Evolutionary conservation across 2,888 invertebrate genomes (phyloP).

Genomic region (Drosophila meridionalis): DNA sequence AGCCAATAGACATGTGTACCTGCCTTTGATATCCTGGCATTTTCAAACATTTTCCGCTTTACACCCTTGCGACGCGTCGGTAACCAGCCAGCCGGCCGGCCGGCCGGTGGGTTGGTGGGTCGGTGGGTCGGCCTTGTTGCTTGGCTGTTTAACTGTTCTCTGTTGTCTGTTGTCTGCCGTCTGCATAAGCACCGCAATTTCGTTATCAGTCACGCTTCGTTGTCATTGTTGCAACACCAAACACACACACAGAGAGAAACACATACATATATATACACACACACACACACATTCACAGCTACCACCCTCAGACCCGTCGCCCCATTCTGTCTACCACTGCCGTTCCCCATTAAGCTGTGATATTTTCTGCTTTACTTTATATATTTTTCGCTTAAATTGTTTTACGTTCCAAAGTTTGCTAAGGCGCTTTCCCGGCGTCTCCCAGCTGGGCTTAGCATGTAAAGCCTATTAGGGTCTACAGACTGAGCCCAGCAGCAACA

Average conservation of each 20-base stretch:
- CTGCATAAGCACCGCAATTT: slow-evolving; percentile 59
- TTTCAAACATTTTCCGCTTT: slow-evolving; percentile 21
- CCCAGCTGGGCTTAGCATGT: slow-evolving; percentile 35
- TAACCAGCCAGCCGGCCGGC: background rate
- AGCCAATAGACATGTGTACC: slow-evolving; percentile 31
- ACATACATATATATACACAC: background rate
- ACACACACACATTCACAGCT: background rate
- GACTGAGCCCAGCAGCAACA: slow-evolving; percentile 17
- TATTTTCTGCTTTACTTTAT: slow-evolving; percentile 21
- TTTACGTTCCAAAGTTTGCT: slow-evolving; percentile 28
- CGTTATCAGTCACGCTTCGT: slow-evolving; percentile 66
- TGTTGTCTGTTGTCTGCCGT: background rate
- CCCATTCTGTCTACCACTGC: background rate
- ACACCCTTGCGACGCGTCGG: slow-evolving; percentile 19
- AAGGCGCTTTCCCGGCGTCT: slow-evolving; percentile 44
- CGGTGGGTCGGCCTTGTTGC: slow-evolving; percentile 11
- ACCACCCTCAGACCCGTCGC: background rate
- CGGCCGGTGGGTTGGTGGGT: background rate
- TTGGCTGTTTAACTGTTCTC: slow-evolving; percentile 12
- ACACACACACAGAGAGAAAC: background rate
- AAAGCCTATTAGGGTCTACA: slow-evolving; percentile 47
- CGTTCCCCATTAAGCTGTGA: slow-evolving; percentile 34
- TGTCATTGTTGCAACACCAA: slow-evolving; percentile 41
- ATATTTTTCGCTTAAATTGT: slow-evolving; percentile 16
- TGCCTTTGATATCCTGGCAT: slow-evolving; percentile 43